Conservation (phyloP, 2,888 invertebrate species). For the Phyllotreta striolata region DNA sequence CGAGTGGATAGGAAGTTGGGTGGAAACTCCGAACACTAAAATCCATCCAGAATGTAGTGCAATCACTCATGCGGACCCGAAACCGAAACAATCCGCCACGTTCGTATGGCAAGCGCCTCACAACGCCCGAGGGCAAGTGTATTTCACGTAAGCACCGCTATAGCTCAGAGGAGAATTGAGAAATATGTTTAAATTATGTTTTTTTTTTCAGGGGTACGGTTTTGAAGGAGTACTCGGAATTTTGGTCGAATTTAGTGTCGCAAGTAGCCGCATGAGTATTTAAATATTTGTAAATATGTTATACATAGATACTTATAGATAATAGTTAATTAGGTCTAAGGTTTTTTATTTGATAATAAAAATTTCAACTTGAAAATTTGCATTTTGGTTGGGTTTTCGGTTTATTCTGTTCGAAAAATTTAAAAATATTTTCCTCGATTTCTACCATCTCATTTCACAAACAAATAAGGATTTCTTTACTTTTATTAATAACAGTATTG, state of each 20-base stretch:
- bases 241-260: conserved; percentile 76
- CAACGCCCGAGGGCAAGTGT: conserved; percentile 72
- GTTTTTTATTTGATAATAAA: background rate
- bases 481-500: too few relatives aligned
- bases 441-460: too few relatives aligned
- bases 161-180: background rate
- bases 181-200: conserved; percentile 26
- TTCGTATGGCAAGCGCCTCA: conserved; percentile 79
- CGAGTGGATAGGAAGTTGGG: conserved; percentile 80
- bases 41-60: conserved; percentile 81
- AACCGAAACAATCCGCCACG: conserved; percentile 75
- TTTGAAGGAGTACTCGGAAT: conserved; percentile 76
- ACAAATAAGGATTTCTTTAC: too few relatives aligned
- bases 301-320: conserved; percentile 1
- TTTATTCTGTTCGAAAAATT: too few relatives aligned
- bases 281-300: conserved; percentile 20
- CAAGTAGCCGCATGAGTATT: conserved; percentile 52
- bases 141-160: conserved; percentile 76
- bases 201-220: conserved; percentile 74
- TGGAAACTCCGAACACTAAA: conserved; percentile 76
- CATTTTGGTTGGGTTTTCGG: too few relatives aligned
- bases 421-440: too few relatives aligned
- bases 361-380: too few relatives aligned
- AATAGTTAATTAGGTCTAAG: background rate
- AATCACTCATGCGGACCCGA: conserved; percentile 80